Conservation (phyloP, 1,140 invertebrate species). For the Rhagoletis pomonella region DNA sequence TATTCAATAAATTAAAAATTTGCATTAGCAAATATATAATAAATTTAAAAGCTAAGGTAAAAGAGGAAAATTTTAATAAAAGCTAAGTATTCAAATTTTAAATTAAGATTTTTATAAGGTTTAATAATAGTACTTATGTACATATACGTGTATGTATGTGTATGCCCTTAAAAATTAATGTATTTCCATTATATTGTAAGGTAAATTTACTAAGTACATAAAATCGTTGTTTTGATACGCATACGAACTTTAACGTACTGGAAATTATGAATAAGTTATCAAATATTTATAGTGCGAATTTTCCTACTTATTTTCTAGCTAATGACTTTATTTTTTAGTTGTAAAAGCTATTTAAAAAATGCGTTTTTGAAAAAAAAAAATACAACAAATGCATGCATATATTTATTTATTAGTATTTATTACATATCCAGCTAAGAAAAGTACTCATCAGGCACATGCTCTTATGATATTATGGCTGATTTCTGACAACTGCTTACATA, state of each 20-base stretch:
- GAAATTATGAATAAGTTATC: neutral
- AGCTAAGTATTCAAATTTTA: neutral
- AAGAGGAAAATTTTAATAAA: neutral
- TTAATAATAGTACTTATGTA: neutral
- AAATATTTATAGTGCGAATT: constrained; percentile 47
- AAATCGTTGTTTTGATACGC: neutral
- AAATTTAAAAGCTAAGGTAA: neutral
- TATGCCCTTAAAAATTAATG: neutral
- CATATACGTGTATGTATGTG: neutral
- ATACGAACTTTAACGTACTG: neutral
- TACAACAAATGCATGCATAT: neutral
- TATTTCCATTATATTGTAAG: neutral
- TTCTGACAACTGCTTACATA: neutral
- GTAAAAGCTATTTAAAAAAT: neutral
- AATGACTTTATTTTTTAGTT: constrained; percentile 21
- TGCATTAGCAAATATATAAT: neutral
- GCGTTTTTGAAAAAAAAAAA: constrained; percentile 1
- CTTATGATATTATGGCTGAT: constrained; percentile 11
- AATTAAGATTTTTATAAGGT: neutral
- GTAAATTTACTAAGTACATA: neutral
- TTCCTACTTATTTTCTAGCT: constrained; percentile 48
- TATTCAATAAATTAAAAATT: neutral
- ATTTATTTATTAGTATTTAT: constrained; percentile 31
- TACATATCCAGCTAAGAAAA: neutral
- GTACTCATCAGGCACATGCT: neutral